phyloP scores from a whole-genome alignment of 2,113 vertebrate species.

The Eurystomus gularis region DNA sequence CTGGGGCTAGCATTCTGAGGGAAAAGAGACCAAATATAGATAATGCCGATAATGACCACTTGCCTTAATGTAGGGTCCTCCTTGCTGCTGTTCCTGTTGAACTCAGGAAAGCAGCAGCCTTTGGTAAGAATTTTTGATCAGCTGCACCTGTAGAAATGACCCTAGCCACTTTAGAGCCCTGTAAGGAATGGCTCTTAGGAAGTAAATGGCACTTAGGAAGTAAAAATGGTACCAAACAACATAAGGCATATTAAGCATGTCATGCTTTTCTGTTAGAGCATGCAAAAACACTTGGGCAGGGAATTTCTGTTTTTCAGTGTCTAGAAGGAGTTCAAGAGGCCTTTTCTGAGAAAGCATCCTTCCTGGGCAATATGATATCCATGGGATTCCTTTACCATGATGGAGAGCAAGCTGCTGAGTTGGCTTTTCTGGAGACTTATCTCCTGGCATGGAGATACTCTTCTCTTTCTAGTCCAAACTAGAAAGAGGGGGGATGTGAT shows the following conservation, averaged over 20 bases:
- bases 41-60: not conserved
- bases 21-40: not conserved
- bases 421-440: not conserved
- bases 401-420: not conserved
- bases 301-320: not conserved
- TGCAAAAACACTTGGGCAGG: not conserved
- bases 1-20: not conserved
- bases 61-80: not conserved
- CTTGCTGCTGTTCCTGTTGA: not conserved
- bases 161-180: not conserved
- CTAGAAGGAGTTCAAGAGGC: not conserved
- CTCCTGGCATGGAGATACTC: not conserved
- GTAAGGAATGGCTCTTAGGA: not conserved
- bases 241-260: not conserved
- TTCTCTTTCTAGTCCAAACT: not conserved
- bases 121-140: not conserved
- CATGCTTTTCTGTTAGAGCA: not conserved
- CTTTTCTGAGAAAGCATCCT: not conserved
- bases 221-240: not conserved
- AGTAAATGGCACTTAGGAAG: not conserved
- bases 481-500: not conserved
- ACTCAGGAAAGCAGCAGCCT: not conserved
- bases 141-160: not conserved
- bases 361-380: not conserved
- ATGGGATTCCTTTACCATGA: not conserved